A percentile compares a stretch with the other conserved stretches of the same genome.
phyloP scores from a whole-genome alignment of 2,113 vertebrate genomes.

The Copsychus sechellarum region DNA sequence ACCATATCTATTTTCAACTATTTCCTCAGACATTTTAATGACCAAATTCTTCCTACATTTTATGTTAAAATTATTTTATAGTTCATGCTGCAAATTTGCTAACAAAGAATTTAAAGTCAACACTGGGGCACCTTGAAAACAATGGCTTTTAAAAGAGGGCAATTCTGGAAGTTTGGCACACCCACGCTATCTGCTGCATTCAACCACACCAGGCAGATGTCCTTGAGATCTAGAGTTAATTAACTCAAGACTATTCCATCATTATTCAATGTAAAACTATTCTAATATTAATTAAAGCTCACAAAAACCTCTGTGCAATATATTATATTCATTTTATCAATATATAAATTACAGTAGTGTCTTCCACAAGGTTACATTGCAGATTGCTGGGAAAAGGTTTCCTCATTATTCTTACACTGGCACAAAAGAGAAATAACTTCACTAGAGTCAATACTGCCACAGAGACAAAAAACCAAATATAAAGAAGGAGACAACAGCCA shows the following conservation, averaged over 20 bases:
- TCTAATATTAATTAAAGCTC: constrained; percentile 35
- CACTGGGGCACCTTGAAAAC: neutral
- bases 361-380: neutral
- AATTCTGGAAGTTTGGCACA: neutral
- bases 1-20: fast-evolving
- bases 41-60: neutral
- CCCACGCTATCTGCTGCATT: neutral
- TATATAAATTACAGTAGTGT: neutral
- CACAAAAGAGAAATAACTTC: neutral
- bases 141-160: neutral
- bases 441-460: neutral
- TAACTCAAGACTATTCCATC: neutral
- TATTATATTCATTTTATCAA: neutral
- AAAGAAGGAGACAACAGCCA: neutral
- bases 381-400: neutral
- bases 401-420: neutral
- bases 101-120: neutral
- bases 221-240: constrained; percentile 14
- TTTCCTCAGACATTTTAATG: neutral
- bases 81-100: neutral
- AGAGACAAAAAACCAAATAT: neutral
- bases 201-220: neutral
- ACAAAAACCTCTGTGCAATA: neutral
- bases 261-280: constrained; percentile 11
- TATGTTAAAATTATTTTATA: neutral